A percentile compares a stretch with the other conserved stretches of the same genome.
Evolutionary conservation across 2,113 vertebrate genomes (phyloP).

Genomic region (Misgurnus mizolepis): DNA sequence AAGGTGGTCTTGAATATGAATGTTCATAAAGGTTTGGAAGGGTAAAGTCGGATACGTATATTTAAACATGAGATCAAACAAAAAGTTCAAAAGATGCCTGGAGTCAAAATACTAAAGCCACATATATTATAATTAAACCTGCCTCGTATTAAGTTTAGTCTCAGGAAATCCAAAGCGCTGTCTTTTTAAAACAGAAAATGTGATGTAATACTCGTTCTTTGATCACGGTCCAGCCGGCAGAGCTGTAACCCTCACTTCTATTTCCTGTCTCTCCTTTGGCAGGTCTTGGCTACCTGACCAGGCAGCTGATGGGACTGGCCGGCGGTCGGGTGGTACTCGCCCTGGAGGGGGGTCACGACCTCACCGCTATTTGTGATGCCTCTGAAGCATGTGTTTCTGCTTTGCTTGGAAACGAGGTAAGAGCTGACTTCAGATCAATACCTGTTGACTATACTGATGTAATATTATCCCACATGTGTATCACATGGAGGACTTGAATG

Average conservation of each 20-base stretch:
- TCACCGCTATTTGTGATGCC: slow-evolving; percentile 96
- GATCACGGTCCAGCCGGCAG: slow-evolving; percentile 38
- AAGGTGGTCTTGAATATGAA: not conserved
- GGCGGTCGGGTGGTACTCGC: slow-evolving; percentile 90
- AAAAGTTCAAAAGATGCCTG: slow-evolving; percentile 61
- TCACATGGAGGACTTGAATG: too few relatives aligned
- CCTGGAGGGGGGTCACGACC: slow-evolving; percentile 96
- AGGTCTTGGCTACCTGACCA: slow-evolving; percentile 98
- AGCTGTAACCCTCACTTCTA: slow-evolving; percentile 55
- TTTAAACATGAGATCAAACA: slow-evolving; percentile 41
- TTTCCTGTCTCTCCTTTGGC: slow-evolving; percentile 63
- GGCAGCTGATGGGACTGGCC: slow-evolving; percentile 96
- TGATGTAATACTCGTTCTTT: slow-evolving; percentile 65
- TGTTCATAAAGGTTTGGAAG: slow-evolving; percentile 32
- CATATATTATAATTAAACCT: slow-evolving; percentile 70
- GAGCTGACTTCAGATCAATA: slow-evolving; percentile 29
- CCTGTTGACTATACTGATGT: too few relatives aligned
- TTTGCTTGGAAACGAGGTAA: slow-evolving; percentile 94
- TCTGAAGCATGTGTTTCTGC: slow-evolving; percentile 96
- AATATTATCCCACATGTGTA: too few relatives aligned
- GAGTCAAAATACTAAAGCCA: slow-evolving; percentile 51
- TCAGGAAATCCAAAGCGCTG: slow-evolving; percentile 67
- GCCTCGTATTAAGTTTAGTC: slow-evolving; percentile 67
- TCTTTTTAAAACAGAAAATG: slow-evolving; percentile 57
- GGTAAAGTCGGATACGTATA: slow-evolving; percentile 46